A percentile compares a stretch with the other conserved stretches of the same genome.
Evolutionary conservation across 2,888 invertebrate species (phyloP).

Genomic region (Luperina nickerlii): DNA sequence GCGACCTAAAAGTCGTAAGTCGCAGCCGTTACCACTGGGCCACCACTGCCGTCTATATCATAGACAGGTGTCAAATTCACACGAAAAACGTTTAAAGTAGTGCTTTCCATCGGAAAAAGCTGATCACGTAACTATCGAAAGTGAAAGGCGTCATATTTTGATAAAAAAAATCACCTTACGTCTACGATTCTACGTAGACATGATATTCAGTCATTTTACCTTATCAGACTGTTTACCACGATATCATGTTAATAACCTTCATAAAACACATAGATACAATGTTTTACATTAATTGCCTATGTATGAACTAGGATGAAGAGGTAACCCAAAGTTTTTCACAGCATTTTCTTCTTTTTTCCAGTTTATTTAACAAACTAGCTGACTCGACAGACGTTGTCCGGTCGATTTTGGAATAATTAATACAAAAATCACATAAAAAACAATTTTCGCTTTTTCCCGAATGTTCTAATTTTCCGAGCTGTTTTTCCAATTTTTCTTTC

Average conservation of each 20-base stretch:
- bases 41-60: background rate
- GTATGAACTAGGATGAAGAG: background rate
- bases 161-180: slow-evolving; percentile 32
- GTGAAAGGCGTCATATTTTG: slow-evolving; percentile 30
- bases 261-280: slow-evolving; percentile 22
- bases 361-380: background rate
- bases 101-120: slow-evolving; percentile 18
- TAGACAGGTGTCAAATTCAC: slow-evolving; percentile 13
- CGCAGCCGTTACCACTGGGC: background rate
- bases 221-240: slow-evolving; percentile 35
- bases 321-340: slow-evolving; percentile 14
- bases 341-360: background rate
- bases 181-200: slow-evolving; percentile 40
- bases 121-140: slow-evolving; percentile 9
- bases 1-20: background rate
- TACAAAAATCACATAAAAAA: background rate
- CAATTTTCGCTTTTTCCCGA: background rate
- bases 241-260: slow-evolving; percentile 26
- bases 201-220: slow-evolving; percentile 16
- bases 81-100: background rate
- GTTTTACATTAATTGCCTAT: background rate
- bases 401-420: background rate
- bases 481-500: no score
- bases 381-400: background rate
- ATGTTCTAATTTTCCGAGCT: background rate